phyloP scores from a whole-genome alignment of 2,888 invertebrate genomes.

The Lithophane semibrunnea region DNA sequence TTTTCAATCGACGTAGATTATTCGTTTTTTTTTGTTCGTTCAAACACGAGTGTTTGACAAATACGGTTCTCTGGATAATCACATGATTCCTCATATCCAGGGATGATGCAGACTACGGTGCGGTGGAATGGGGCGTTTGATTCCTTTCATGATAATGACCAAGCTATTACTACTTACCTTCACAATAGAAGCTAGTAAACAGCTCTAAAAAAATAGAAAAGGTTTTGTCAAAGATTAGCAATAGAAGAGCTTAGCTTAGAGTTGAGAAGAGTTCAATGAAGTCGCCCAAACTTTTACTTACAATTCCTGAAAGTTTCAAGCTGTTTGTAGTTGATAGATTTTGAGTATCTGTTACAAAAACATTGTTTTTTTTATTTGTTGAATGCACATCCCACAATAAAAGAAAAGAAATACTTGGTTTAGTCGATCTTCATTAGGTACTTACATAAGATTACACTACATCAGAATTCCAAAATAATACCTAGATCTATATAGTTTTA shows the following conservation, averaged over 20 bases:
- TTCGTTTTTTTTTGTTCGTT: background rate
- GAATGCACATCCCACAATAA: background rate
- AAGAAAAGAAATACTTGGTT: background rate
- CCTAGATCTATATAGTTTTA: constrained; percentile 38
- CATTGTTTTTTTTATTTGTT: background rate
- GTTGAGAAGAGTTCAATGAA: constrained; percentile 10
- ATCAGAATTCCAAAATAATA: constrained; percentile 37
- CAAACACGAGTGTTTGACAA: background rate
- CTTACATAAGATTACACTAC: background rate
- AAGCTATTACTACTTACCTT: background rate
- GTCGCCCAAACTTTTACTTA: constrained; percentile 16
- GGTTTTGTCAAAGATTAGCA: background rate
- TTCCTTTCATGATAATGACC: background rate
- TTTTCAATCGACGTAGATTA: background rate
- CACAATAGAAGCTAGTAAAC: background rate
- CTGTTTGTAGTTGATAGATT: background rate
- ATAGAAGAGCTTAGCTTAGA: background rate
- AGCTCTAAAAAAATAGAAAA: background rate
- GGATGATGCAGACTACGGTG: background rate
- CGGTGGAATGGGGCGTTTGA: background rate
- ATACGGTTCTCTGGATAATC: background rate
- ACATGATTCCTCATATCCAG: background rate
- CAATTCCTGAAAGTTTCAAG: background rate
- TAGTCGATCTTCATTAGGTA: background rate
- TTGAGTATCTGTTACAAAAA: background rate